Evolutionary conservation across 2,113 vertebrate genomes (phyloP).

Genomic region (Crotalus viridis): DNA sequence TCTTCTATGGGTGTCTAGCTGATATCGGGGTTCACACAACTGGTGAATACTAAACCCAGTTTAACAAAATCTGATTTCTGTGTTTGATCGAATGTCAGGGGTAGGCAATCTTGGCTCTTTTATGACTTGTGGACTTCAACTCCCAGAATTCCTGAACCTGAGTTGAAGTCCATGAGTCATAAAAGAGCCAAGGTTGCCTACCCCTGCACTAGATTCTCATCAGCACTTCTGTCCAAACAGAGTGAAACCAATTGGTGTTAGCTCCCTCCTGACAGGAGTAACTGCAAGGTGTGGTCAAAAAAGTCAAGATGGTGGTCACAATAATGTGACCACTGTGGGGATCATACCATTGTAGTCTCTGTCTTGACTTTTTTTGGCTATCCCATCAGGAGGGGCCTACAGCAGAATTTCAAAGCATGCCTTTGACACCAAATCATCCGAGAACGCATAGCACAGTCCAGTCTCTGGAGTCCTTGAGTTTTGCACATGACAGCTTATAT

Average conservation of each 20-base stretch:
- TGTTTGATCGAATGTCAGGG: background rate
- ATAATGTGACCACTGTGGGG: background rate
- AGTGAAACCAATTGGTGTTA: background rate
- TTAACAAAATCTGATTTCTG: background rate
- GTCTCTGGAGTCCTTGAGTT: background rate
- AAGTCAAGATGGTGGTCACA: background rate
- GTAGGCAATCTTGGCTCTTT: too few relatives aligned
- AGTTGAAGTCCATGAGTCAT: too few relatives aligned
- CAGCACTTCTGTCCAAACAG: background rate
- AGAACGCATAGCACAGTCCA: background rate
- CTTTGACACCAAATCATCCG: background rate
- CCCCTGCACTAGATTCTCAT: background rate
- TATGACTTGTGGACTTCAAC: too few relatives aligned
- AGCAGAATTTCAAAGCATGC: background rate
- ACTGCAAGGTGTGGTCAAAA: background rate
- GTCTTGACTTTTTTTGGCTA: background rate
- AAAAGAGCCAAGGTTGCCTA: too few relatives aligned
- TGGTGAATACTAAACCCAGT: background rate
- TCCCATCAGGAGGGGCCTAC: background rate
- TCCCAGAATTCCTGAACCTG: too few relatives aligned
- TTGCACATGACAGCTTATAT: background rate
- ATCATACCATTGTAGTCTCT: background rate
- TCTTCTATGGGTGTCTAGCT: too few relatives aligned
- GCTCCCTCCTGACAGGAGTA: background rate
- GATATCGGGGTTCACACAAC: too few relatives aligned